Evolutionary conservation across 2,888 invertebrate species (phyloP), one percentile per base, ranked within the genome.

Genomic region (Caenorhabditis afra): DNA sequence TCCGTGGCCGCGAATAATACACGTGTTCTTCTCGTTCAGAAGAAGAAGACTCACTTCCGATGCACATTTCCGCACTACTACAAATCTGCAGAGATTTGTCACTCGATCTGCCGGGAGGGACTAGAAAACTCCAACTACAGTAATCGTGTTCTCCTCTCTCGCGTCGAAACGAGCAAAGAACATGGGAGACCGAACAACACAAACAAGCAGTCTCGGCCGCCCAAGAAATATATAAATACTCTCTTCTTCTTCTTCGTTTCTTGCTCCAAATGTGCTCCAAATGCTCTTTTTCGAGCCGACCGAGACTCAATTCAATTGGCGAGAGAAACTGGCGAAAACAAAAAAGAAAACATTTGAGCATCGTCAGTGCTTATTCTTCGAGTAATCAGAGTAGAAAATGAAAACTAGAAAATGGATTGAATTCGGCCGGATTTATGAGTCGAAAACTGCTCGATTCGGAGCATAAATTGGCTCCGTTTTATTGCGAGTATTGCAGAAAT

Each of bases 291-390:
- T 67, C 44, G 52, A 7, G 7, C 4, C 29, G 65, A 14, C 53
- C 45, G 44, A 52, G 29, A 45, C 58, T 68, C 68, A 47, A 59
- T 59, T 59, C 50, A 67, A 58, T 59, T 39, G 35, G 68, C 16
- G 59, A 29, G 5, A 52, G 20, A 49, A 68, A 50, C 10, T n/a
- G n/a, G n/a, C n/a, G n/a, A 45, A 47, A 41, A 22, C 29, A 57
- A 44, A 44, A 4, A 20, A 37, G 29, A 16, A 23, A 53, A 44
- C 45, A 45, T 29, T 29, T 18, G 29, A 53, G 16, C 14, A 53
- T 29, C 29, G 7, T 29, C 29, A 7, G 4, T n/a, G n/a, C n/a
- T n/a, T n/a, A n/a, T n/a, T n/a, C n/a, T n/a, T n/a, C n/a, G n/a
- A n/a, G n/a, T n/a, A n/a, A n/a, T n/a, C n/a, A n/a, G n/a, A n/a